Percentiles rank a stretch among this genome's conserved stretches.
These are phyloP conservation scores for Actinopyga echinites DNA, from an alignment of 53 echinoderm and acorn worm species.

Conservation along the genomic window DNA sequence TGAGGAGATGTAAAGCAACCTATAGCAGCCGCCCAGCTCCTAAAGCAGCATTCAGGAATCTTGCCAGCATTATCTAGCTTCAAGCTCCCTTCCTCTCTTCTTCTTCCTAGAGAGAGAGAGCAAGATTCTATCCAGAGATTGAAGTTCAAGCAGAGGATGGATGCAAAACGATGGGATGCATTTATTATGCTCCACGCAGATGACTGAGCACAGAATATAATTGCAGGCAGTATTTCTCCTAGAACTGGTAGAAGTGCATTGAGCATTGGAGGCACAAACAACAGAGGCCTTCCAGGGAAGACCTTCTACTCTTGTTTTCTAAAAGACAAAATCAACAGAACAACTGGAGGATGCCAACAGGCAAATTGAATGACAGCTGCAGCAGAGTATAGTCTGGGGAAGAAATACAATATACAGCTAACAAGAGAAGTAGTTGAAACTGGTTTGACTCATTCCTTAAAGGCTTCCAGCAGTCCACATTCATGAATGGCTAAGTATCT, in stretches of 20 bases:
- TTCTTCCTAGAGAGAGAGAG: background rate
- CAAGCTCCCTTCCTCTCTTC: background rate
- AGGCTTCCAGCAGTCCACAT: too few relatives aligned
- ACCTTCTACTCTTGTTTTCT: background rate
- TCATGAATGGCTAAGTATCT: too few relatives aligned
- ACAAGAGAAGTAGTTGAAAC: too few relatives aligned
- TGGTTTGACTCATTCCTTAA: too few relatives aligned
- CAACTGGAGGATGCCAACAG: too few relatives aligned
- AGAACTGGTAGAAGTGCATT: background rate
- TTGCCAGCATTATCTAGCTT: background rate
- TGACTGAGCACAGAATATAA: slow-evolving; percentile 31
- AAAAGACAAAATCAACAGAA: too few relatives aligned
- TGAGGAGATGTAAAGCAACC: too few relatives aligned
- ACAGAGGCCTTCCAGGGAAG: slow-evolving; percentile 32
- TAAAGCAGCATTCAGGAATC: too few relatives aligned
- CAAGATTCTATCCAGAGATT: slow-evolving; percentile 12
- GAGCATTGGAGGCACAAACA: slow-evolving; percentile 1
- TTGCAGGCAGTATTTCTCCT: slow-evolving; percentile 24
- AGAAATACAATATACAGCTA: too few relatives aligned
- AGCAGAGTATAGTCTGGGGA: too few relatives aligned
- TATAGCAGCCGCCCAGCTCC: too few relatives aligned
- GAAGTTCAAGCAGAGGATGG: slow-evolving; percentile 30
- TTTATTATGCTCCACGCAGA: slow-evolving; percentile 18
- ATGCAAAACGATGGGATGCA: background rate
- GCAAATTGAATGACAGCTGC: too few relatives aligned